Base-by-base conservation (phyloP, 2,113 vertebrate species). In the Aspidoscelis tigris region DNA sequence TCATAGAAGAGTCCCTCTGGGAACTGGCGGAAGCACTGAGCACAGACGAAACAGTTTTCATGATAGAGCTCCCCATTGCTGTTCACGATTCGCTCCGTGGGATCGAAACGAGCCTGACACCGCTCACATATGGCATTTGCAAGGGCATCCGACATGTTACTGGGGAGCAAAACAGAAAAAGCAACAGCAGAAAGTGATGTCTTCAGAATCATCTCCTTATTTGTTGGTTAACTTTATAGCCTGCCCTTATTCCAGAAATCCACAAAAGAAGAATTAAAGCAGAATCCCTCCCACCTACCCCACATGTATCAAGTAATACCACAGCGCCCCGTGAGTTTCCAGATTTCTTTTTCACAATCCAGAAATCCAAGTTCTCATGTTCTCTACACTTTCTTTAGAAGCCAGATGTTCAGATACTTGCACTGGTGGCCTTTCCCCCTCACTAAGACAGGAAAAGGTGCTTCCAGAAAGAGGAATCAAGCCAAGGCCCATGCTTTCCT, bases 1-100 rank as follows among this genome's bases (percentile, higher is more conserved):
- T 97, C 96, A 3, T 97, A 96, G 58, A 97, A 97, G 85, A 97
- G 96, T 11, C 96, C 96, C 43, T 96, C 95, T 0, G 96, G 96
- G 85, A 97, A 96, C 5, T 95, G 96, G 12, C 93, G 94, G 64
- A 97, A 97, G 84, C 96, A 97, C 91, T 97, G 96, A 1, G 96
- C 96, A 0, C 96, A 97, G 79, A 97, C 96, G 0, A 97, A 97
- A 93, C 96, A 97, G 74, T 92, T 93, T 78, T 96, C 95, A 0
- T 97, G 96, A 22, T 94, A 97, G 7, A 97, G 94, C 26, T 96
- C 94, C 74, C 96, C 96, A 0, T 93, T 95, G 91, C 96, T 96
- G 91, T 96, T 95, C 26, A 96, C 94, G 0, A 96, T 96, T 80
- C 95, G 89, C 87, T 96, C 95, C 0, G 96, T 82, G 0, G 95